A percentile compares a stretch with the other conserved stretches of the same genome.
phyloP scores from a whole-genome alignment of 2,888 invertebrate genomes.

The Protonemura montana region DNA sequence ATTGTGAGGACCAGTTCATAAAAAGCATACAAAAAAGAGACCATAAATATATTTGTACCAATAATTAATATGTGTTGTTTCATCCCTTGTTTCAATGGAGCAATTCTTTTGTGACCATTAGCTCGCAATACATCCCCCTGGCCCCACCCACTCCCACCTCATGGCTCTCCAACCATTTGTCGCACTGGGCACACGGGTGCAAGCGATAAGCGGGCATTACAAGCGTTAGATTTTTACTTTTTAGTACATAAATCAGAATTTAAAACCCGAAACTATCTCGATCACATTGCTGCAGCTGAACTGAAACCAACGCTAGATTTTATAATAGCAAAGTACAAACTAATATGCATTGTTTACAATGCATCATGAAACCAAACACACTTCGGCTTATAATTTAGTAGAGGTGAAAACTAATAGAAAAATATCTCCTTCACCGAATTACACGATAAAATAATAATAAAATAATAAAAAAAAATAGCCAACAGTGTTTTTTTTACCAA shows the following conservation, averaged over 20 bases:
- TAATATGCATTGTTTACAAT: neutral
- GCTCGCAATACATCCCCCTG: neutral
- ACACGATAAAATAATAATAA: no score
- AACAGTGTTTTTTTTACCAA: no score
- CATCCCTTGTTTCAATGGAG: neutral
- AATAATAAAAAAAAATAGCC: no score
- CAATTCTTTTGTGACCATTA: neutral
- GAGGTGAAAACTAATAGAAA: no score
- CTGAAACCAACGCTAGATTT: neutral
- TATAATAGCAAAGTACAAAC: neutral
- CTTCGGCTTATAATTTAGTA: neutral
- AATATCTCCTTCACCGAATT: no score
- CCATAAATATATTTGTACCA: neutral
- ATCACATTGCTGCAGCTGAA: neutral
- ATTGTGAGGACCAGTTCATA: no score
- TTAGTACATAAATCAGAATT: conserved; percentile 7
- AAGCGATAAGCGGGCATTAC: neutral
- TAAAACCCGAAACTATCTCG: neutral
- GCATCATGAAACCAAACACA: neutral
- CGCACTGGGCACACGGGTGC: neutral
- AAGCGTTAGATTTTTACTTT: neutral
- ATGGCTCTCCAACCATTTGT: neutral
- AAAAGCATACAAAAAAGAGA: neutral
- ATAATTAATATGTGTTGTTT: conserved; percentile 7
- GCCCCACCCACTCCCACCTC: neutral